Evolutionary conservation across 1,140 invertebrate genomes (phyloP).

Genomic region (Chrysopa pallens): DNA sequence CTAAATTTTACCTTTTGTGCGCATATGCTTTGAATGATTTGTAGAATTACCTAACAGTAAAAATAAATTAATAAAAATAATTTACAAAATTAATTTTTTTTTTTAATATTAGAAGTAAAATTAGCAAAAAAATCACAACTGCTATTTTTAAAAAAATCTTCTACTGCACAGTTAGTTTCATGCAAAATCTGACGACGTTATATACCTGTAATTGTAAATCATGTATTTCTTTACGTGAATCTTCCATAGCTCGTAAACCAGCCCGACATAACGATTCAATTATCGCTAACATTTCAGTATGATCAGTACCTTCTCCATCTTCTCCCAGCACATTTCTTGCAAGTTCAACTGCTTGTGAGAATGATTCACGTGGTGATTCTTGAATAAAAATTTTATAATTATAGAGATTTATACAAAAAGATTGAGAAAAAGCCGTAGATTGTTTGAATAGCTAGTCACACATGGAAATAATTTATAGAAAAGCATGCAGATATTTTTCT

Average conservation of each 20-base stretch:
- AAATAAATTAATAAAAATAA: background rate
- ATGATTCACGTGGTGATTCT: constrained; percentile 7
- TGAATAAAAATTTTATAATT: background rate
- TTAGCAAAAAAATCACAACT: no score
- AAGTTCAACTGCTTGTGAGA: constrained; percentile 23
- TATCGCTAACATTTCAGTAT: constrained; percentile 29
- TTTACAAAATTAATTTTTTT: background rate
- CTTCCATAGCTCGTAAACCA: constrained; percentile 41
- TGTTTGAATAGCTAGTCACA: no score
- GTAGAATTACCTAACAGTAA: background rate
- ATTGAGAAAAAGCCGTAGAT: no score
- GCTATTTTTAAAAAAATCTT: no score
- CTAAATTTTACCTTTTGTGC: constrained; percentile 23
- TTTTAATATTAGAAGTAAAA: background rate
- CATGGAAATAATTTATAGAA: no score
- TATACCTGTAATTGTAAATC: constrained; percentile 54
- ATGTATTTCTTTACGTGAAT: constrained; percentile 39
- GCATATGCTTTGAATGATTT: constrained; percentile 21
- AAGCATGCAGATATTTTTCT: no score
- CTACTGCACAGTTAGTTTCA: background rate
- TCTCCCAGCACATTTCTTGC: constrained; percentile 28
- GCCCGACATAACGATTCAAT: constrained; percentile 40
- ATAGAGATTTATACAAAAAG: no score
- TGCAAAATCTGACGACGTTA: background rate
- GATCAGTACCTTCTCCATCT: constrained; percentile 22